Base-by-base conservation (phyloP, 2,888 invertebrate species). In the Drosophila imparisetae region DNA sequence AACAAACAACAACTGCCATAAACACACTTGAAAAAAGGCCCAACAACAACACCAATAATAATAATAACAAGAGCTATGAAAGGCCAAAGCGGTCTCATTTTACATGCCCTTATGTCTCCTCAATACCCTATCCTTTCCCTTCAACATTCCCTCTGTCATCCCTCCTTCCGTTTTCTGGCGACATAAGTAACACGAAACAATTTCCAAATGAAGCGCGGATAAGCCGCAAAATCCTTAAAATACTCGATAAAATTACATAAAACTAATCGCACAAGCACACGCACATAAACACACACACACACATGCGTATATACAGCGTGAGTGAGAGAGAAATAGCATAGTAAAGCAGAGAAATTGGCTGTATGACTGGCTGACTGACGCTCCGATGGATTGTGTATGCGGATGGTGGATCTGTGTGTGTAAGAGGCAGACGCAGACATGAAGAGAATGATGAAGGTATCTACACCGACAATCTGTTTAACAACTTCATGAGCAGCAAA, bases 401-500 rank as follows among this genome's bases (percentile, higher is more conserved):
- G 48, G 61, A 65, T 40, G 30, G 32, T 57, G 70, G 40, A 42
- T 40, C 49, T 63, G 66, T 63, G 48, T 36, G 54, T 54, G n/a
- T 10, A 62, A 67, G 66, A 29, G 66, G 53, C 55, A 72, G 54
- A 61, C 67, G 62, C 75, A 62, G 73, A 53, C 67, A 72, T 60
- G 68, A 68, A 69, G 68, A 86, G 89, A 80, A 86, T 86, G 86
- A 86, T 86, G 88, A 89, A 86, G 91, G 91, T 91, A 91, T 91
- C 91, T 91, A 91, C 87, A 91, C 91, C 91, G 91, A 91, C 91
- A 91, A 91, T 91, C 91, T 91, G 91, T 91, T 91, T 91, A 91
- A 91, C 91, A 91, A 91, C 91, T 91, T 91, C 91, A 91, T 91
- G 91, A 91, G 90, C 91, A 91, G 90, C 90, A 91, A 91, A 91